phyloP scores from a whole-genome alignment of 2,888 invertebrate species.

The Ametastegia equiseti region DNA sequence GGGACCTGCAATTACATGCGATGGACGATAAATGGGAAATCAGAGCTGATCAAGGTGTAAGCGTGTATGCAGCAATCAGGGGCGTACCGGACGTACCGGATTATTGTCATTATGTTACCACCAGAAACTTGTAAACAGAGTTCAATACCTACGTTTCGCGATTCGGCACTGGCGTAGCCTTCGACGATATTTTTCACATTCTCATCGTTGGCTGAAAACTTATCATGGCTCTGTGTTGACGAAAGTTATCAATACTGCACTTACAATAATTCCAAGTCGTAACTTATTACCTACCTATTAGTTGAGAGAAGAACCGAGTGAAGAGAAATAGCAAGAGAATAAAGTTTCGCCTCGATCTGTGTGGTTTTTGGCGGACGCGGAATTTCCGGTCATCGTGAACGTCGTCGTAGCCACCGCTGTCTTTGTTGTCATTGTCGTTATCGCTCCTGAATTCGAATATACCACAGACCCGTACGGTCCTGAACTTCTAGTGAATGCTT shows the following conservation, averaged over 20 bases:
- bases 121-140: conserved; percentile 13
- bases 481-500: background rate
- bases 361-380: background rate
- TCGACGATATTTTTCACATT: background rate
- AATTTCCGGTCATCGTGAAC: background rate
- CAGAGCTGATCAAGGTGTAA: background rate
- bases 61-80: background rate
- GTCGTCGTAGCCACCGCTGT: too few relatives aligned
- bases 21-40: background rate
- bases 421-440: background rate
- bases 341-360: background rate
- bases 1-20: background rate
- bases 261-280: background rate
- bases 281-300: background rate
- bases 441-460: background rate
- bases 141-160: conserved; percentile 9
- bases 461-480: background rate
- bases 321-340: background rate
- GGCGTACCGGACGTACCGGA: conserved; percentile 8
- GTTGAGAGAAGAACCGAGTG: background rate
- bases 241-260: background rate
- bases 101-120: background rate
- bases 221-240: background rate
- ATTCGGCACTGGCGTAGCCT: conserved; percentile 3
- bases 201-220: background rate